A percentile compares a stretch with the other conserved stretches of the same genome.
phyloP scores from a whole-genome alignment of 2,113 vertebrate species.

The Malurus elegans region DNA sequence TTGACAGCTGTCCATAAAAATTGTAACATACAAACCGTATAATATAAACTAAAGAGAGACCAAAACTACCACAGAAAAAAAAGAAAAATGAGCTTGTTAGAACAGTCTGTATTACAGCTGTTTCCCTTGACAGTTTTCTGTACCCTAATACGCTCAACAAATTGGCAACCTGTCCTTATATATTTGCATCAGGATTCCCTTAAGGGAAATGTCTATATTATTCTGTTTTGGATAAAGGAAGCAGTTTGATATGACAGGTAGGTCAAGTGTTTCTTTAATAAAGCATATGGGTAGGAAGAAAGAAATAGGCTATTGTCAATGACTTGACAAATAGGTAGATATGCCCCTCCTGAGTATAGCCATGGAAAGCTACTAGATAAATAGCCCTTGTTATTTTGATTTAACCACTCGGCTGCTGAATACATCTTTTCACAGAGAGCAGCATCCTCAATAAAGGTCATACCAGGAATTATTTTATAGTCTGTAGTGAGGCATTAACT shows the following conservation, averaged over 20 bases:
- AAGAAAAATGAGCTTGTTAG: slow-evolving; percentile 94
- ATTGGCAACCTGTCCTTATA: slow-evolving; percentile 88
- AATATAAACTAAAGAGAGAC: slow-evolving; percentile 81
- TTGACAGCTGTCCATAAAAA: slow-evolving; percentile 84
- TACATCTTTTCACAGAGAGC: not conserved
- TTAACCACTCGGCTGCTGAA: slow-evolving; percentile 75
- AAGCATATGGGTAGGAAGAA: slow-evolving; percentile 77
- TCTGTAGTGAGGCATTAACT: not conserved
- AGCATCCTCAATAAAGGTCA: not conserved
- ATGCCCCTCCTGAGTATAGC: slow-evolving; percentile 75
- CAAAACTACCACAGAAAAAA: slow-evolving; percentile 74
- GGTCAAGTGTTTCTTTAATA: slow-evolving; percentile 92
- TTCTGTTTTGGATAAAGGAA: slow-evolving; percentile 88
- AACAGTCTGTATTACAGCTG: slow-evolving; percentile 77
- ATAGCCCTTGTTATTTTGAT: slow-evolving; percentile 80
- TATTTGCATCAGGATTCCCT: slow-evolving; percentile 92
- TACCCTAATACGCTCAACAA: slow-evolving; percentile 81
- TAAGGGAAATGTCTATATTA: slow-evolving; percentile 88
- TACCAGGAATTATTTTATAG: not conserved
- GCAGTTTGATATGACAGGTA: slow-evolving; percentile 88
- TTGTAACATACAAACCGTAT: slow-evolving; percentile 68
- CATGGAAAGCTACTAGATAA: slow-evolving; percentile 72
- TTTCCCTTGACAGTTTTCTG: slow-evolving; percentile 80
- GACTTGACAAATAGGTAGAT: slow-evolving; percentile 86
- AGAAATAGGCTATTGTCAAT: slow-evolving; percentile 76